A percentile compares a stretch with the other conserved stretches of the same genome.
phyloP scores from a whole-genome alignment of 2,888 invertebrate species.

The Omphaloscelis lunosa region DNA sequence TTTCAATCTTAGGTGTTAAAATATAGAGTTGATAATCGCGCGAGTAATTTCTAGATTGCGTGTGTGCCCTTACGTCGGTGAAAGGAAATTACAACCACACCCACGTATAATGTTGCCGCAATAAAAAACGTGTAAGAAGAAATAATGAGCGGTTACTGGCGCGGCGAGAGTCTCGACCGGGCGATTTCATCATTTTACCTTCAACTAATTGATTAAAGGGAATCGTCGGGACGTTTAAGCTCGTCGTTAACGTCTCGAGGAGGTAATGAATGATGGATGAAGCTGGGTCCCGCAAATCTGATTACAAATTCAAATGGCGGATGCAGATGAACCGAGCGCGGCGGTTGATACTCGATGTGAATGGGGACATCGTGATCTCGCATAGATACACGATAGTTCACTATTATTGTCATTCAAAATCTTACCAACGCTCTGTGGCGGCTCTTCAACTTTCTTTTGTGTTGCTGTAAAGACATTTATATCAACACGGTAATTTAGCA shows the following conservation, averaged over 20 bases:
- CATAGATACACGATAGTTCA: slow-evolving; percentile 73
- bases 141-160: slow-evolving; percentile 91
- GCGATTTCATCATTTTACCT: slow-evolving; percentile 84
- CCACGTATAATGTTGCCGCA: slow-evolving; percentile 91
- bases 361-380: slow-evolving; percentile 79
- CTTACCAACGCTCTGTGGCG: slow-evolving; percentile 38
- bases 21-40: slow-evolving; percentile 71
- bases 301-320: slow-evolving; percentile 86
- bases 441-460: slow-evolving; percentile 52
- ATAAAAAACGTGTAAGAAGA: slow-evolving; percentile 91
- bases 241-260: slow-evolving; percentile 65
- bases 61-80: slow-evolving; percentile 91
- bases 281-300: slow-evolving; percentile 79
- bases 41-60: slow-evolving; percentile 79
- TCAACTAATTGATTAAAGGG: slow-evolving; percentile 88
- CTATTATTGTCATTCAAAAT: slow-evolving; percentile 77
- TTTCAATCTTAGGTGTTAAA: slow-evolving; percentile 49
- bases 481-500: slow-evolving; percentile 36
- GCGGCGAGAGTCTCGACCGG: slow-evolving; percentile 81
- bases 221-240: slow-evolving; percentile 75
- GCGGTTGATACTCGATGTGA: slow-evolving; percentile 82
- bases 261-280: slow-evolving; percentile 87
- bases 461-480: slow-evolving; percentile 40
- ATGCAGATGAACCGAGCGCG: slow-evolving; percentile 82
- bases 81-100: slow-evolving; percentile 91